Base-by-base conservation (phyloP, 2,113 vertebrate genomes). In the Brachionichthys hirsutus region DNA sequence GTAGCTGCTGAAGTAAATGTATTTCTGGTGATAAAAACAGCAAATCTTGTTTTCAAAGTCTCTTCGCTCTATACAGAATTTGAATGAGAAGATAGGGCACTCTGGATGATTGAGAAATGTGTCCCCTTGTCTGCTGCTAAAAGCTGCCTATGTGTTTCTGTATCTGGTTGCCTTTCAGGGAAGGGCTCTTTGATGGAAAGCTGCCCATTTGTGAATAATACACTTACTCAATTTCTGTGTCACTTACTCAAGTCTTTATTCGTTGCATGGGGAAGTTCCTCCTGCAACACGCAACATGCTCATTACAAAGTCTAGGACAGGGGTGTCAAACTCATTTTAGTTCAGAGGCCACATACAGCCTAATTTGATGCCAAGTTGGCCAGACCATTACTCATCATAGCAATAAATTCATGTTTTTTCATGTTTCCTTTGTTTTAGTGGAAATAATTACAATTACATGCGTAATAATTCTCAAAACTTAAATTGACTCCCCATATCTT, bases 11-110 rank as follows among this genome's bases (percentile, higher is more conserved):
- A 80, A 51, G 64, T 76, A 83, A 88, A 87, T 81, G 72, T 75
- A 85, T 87, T 81, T 84, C 40, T 75, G 77, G 65, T 79, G 80
- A 87, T 86, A 2, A 49, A 14, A 49, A 49, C 19, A 49, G 50
- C 45, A 73, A 71, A 74, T 87, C 79, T 86, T 70, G 52, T 87
- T 65, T 45, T 69, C 63, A 69, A 71, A 89, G 67, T 75, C 65
- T 55, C 52, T 35, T 63, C 54, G 80, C 54, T 57, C 76, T 63
- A 60, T 30, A 8, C 53, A 40, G 72, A 68, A 85, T 86, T 86
- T 81, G 67, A 88, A 85, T 89, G 62, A 75, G 71, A 87, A 78
- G 58, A 18, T 51, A 59, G 49, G 54, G 40, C 41, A 67, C 62
- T 56, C 58, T 13, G 9, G 48, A 62, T 64, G 45, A 54, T 50